A percentile compares a stretch with the other conserved stretches of the same genome.
Conservation (phyloP, 1,140 invertebrate species). For the Cheumatopsyche charites region DNA sequence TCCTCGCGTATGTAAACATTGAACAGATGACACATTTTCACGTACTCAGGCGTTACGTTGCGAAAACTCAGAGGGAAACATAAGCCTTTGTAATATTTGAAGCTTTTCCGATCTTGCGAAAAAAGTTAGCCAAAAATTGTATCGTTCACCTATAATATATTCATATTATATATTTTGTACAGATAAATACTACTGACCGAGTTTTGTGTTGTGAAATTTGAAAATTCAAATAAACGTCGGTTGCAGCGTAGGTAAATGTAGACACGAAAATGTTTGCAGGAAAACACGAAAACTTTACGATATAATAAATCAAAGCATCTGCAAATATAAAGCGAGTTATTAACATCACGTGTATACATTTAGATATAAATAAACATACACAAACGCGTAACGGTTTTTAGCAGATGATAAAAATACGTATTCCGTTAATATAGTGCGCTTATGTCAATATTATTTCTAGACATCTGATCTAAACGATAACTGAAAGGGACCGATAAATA, state of each 20-base stretch:
- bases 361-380: not conserved
- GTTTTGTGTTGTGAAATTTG: slow-evolving; percentile 7
- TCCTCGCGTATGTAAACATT: too few species aligned
- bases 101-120: too few species aligned
- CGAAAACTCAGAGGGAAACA: too few species aligned
- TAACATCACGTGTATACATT: not conserved
- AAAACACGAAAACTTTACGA: slow-evolving; percentile 22
- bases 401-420: not conserved
- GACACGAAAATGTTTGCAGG: slow-evolving; percentile 10
- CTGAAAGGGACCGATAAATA: too few species aligned
- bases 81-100: too few species aligned
- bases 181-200: not conserved
- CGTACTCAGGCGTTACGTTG: too few species aligned
- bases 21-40: too few species aligned
- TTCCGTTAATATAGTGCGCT: not conserved
- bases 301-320: slow-evolving; percentile 3
- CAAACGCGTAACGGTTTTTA: not conserved
- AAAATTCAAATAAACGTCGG: slow-evolving; percentile 16
- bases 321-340: not conserved
- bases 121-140: too few species aligned
- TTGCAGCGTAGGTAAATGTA: not conserved
- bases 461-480: too few species aligned
- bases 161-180: too few species aligned
- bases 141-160: too few species aligned
- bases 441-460: not conserved